These are phyloP conservation scores for Manis pentadactyla DNA, from an alignment of 2,797 vertebrate species.

Conservation along the genomic window DNA sequence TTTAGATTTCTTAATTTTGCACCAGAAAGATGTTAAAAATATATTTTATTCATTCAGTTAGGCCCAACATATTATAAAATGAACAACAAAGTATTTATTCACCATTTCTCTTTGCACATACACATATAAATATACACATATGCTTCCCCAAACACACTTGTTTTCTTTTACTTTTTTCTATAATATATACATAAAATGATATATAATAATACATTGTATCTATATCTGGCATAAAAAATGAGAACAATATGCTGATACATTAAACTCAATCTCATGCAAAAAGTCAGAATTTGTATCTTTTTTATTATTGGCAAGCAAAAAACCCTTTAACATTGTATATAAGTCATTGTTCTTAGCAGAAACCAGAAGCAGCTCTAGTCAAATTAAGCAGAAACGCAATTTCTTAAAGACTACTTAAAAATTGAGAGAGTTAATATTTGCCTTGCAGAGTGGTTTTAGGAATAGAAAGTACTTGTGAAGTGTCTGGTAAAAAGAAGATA, in stretches of 20 bases:
- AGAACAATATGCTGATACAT: neutral
- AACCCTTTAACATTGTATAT: neutral
- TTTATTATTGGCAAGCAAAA: neutral
- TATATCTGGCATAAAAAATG: conserved; percentile 3
- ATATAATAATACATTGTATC: neutral
- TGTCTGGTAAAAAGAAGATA: neutral
- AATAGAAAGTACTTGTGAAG: neutral
- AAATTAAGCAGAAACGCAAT: neutral
- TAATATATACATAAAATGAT: neutral
- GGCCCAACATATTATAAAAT: neutral
- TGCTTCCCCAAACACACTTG: neutral
- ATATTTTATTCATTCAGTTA: neutral
- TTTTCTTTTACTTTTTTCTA: neutral
- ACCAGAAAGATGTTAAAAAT: neutral
- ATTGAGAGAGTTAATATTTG: neutral
- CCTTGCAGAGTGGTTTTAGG: neutral
- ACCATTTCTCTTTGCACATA: neutral
- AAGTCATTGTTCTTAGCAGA: neutral
- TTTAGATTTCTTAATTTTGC: neutral
- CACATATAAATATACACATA: neutral
- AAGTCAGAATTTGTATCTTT: neutral
- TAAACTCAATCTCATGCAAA: neutral
- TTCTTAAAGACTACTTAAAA: neutral
- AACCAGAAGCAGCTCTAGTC: neutral
- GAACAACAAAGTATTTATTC: neutral